phyloP scores from a whole-genome alignment of 2,888 invertebrate genomes.

The Noctua pronuba region DNA sequence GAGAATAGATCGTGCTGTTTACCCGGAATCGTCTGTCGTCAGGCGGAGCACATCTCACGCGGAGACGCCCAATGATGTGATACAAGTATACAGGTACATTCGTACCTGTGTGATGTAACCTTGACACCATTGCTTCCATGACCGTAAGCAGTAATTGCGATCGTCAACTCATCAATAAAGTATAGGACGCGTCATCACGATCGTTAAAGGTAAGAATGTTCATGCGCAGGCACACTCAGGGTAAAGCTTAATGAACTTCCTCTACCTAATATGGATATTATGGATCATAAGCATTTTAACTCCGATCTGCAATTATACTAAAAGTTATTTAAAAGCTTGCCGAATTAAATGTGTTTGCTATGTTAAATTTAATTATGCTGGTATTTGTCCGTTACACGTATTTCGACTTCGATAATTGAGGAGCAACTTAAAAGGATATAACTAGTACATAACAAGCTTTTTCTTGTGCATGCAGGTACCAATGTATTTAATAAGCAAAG shows the following conservation, averaged over 20 bases:
- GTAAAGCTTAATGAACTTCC: conserved; percentile 81
- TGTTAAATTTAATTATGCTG: conserved; percentile 24
- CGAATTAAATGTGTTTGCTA: conserved; percentile 41
- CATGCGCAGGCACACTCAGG: conserved; percentile 77
- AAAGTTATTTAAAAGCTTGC: conserved; percentile 35
- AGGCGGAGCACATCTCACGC: conserved; percentile 55
- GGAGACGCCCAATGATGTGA: conserved; percentile 12
- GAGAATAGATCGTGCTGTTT: conserved; percentile 70
- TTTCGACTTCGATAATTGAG: conserved; percentile 12
- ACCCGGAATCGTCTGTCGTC: conserved; percentile 81
- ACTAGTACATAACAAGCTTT: neutral
- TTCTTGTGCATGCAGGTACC: neutral
- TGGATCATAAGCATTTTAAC: conserved; percentile 35
- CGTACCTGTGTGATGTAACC: conserved; percentile 70
- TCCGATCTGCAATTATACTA: conserved; percentile 32
- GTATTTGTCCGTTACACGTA: conserved; percentile 17
- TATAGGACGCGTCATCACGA: conserved; percentile 77
- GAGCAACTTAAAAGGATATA: conserved; percentile 1
- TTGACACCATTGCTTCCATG: conserved; percentile 81
- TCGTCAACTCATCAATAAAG: conserved; percentile 78
- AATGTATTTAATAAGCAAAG: neutral
- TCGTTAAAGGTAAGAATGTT: conserved; percentile 72
- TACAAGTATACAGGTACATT: conserved; percentile 16
- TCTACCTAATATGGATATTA: conserved; percentile 73
- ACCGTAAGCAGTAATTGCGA: conserved; percentile 79